Evolutionary conservation across 2,888 invertebrate species (phyloP).

Genomic region (Cephus rjabovi): DNA sequence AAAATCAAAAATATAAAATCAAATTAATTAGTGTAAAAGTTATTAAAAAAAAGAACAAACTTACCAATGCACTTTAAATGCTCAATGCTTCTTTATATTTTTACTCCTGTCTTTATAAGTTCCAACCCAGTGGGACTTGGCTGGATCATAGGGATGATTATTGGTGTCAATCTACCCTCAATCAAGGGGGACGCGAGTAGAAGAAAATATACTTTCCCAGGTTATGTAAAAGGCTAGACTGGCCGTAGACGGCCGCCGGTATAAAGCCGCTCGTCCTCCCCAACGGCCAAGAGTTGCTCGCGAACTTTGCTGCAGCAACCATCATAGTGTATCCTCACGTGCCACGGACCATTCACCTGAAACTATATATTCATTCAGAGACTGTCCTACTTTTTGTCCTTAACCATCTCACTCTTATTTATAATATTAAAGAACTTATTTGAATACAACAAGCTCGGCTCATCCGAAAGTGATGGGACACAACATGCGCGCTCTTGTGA

Average conservation of each 20-base stretch:
- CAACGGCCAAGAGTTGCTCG: slow-evolving; percentile 62
- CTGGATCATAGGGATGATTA: not conserved
- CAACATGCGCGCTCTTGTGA: slow-evolving; percentile 47
- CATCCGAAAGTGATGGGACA: not conserved
- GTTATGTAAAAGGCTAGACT: slow-evolving; percentile 60
- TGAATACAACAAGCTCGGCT: not conserved
- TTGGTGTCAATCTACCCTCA: not conserved
- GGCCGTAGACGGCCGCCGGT: slow-evolving; percentile 52
- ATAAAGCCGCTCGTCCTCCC: slow-evolving; percentile 64
- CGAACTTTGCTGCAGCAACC: slow-evolving; percentile 60
- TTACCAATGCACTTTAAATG: not conserved
- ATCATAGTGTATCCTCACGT: slow-evolving; percentile 33
- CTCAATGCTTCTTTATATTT: not conserved
- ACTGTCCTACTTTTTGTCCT: not conserved
- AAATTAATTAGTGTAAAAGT: too few species aligned
- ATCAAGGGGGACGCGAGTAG: slow-evolving; percentile 18
- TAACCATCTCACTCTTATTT: not conserved
- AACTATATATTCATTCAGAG: not conserved
- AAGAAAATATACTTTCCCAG: slow-evolving; percentile 65
- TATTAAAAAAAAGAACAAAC: too few species aligned
- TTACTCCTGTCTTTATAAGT: not conserved
- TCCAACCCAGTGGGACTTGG: not conserved
- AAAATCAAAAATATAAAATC: too few species aligned
- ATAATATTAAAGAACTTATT: not conserved
- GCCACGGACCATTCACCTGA: not conserved